Conservation (phyloP, 2,113 vertebrate genomes). For the Elaphurus davidianus region DNA sequence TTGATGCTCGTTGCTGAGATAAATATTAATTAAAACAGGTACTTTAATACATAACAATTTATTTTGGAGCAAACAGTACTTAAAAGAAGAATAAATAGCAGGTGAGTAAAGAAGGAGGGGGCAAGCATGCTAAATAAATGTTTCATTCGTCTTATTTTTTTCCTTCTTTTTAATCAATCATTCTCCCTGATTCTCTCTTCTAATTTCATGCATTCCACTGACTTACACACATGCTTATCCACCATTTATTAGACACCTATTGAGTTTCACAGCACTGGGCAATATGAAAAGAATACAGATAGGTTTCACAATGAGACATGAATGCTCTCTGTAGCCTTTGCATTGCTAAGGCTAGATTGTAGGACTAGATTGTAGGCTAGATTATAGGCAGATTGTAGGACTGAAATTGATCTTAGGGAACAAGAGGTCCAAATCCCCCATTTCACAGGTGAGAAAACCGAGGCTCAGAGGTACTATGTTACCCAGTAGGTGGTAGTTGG, state of each 20-base stretch:
- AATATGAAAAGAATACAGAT: neutral
- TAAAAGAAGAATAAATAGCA: neutral
- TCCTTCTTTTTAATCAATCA: neutral
- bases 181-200: neutral
- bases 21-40: neutral
- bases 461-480: neutral
- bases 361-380: neutral
- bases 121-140: neutral
- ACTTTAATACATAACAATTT: neutral
- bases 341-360: neutral
- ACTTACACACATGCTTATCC: neutral
- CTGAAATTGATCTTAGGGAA: neutral
- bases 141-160: neutral
- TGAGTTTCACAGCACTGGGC: neutral
- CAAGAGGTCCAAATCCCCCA: accelerated
- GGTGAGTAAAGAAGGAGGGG: neutral
- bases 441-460: neutral
- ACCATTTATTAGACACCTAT: neutral
- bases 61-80: neutral
- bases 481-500: neutral
- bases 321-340: neutral
- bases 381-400: neutral
- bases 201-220: neutral
- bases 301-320: neutral
- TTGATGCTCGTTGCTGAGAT: neutral